These are phyloP conservation scores for Plestiodon gilberti DNA, from an alignment of 2,113 vertebrate genomes.

Conservation along the genomic window DNA sequence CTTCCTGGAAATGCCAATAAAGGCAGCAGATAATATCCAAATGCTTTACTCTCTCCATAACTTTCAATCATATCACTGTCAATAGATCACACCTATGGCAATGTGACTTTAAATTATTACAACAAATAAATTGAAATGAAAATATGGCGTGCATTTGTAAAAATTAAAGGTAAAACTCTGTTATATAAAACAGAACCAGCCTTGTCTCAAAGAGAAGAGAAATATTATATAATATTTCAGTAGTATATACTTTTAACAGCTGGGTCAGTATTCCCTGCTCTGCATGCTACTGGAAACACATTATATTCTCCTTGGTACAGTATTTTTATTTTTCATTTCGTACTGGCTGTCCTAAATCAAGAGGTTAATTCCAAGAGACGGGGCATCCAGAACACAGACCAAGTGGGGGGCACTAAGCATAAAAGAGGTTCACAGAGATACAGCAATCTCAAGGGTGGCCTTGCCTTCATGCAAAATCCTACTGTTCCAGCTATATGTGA, in stretches of 20 bases:
- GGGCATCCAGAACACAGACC: no score
- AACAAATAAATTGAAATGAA: conserved; percentile 26
- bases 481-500: no score
- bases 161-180: not conserved
- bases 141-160: not conserved
- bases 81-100: conserved; percentile 7
- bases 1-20: conserved; percentile 10
- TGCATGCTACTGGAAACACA: not conserved
- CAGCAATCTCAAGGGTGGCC: no score
- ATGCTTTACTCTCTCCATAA: accelerated
- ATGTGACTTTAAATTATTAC: conserved; percentile 12
- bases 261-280: not conserved
- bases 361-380: no score
- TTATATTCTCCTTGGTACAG: not conserved
- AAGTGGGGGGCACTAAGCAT: no score
- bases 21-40: not conserved
- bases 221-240: not conserved
- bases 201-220: conserved; percentile 4
- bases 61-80: not conserved
- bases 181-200: not conserved
- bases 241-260: not conserved
- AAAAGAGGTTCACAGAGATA: no score
- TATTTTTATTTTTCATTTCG: not conserved
- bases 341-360: not conserved
- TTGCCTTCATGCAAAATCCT: no score